Base-by-base conservation (phyloP, 2,113 vertebrate genomes). In the Brachirus orientalis region DNA sequence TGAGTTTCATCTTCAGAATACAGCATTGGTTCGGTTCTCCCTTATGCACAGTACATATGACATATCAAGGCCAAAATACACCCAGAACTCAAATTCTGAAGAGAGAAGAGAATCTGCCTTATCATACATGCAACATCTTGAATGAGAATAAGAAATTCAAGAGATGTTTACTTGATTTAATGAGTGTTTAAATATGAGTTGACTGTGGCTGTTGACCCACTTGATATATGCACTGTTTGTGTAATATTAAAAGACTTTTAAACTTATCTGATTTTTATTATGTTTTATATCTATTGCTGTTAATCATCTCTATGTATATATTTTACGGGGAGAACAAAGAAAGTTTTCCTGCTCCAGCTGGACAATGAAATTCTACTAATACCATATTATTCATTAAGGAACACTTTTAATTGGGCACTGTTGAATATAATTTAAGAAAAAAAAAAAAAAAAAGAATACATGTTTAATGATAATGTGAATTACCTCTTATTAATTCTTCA, bases 401-500 rank as follows among this genome's bases (percentile, higher is more conserved):
- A 10, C 33, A 20, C 12, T 1, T 17, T 51, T 71, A 84, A 79
- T 77, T 63, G 17, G 41, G 8, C 4, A 1, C 38, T 10, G 71
- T 13, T 80, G 56, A 51, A 77, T 67, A 72, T 41, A 48, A 60
- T 77, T 64, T 72, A 52, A n/a, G n/a, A n/a, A n/a, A n/a, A n/a
- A n/a, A n/a, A n/a, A n/a, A n/a, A n/a, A n/a, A n/a, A n/a, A 7
- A 78, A 73, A 48, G 45, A 66, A 75, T 77, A 69, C 35, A 69
- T 57, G 51, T 57, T 71, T 79, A 80, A 81, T 82, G 61, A 72
- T 20, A 77, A 65, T 60, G 14, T 17, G 59, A 82, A 70, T 52
- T 60, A 74, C 72, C 75, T 77, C 72, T 72, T 85, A 88, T 91
- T 77, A 79, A 80, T 82, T 79, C 45, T 82, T 57, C 63, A 61